These are phyloP conservation scores for Enteromius fasciolatus DNA, from an alignment of 2,797 vertebrate species.

Conservation along the genomic window DNA sequence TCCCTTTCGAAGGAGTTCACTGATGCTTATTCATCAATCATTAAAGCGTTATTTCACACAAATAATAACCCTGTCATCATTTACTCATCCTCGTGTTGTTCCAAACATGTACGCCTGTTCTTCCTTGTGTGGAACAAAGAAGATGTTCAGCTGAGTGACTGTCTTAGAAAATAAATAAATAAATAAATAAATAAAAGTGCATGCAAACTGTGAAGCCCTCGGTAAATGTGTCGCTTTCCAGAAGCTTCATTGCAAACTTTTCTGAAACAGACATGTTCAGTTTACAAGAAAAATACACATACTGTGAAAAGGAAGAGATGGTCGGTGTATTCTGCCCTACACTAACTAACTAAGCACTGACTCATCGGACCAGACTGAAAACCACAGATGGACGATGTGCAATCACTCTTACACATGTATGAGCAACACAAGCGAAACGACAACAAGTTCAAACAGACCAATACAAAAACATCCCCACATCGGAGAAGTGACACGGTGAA, in stretches of 20 bases:
- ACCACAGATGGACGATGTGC: slow-evolving; percentile 25
- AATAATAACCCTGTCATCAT: not conserved
- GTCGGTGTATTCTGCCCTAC: not conserved
- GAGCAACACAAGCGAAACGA: slow-evolving; percentile 38
- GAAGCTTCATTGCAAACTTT: not conserved
- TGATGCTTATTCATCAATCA: slow-evolving; percentile 8
- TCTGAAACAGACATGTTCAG: not conserved
- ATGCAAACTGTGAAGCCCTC: too few species aligned
- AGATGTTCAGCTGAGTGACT: not conserved
- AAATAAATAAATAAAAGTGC: not conserved
- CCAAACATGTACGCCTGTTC: not conserved
- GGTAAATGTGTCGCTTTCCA: not conserved
- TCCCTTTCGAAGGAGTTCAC: not conserved
- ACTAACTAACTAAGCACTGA: slow-evolving; percentile 22
- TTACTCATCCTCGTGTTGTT: slow-evolving; percentile 9
- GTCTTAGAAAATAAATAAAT: too few species aligned
- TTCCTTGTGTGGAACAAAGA: not conserved
- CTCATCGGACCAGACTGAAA: slow-evolving; percentile 46
- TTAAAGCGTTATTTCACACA: not conserved
- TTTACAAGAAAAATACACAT: not conserved
- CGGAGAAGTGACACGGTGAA: not conserved
- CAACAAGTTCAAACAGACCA: slow-evolving; percentile 13
- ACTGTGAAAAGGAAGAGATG: not conserved
- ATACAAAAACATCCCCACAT: not conserved
- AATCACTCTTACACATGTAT: slow-evolving; percentile 30